phyloP scores from a whole-genome alignment of 2,113 vertebrate genomes.

The rabbit (Oryctolagus cuniculus) region DNA sequence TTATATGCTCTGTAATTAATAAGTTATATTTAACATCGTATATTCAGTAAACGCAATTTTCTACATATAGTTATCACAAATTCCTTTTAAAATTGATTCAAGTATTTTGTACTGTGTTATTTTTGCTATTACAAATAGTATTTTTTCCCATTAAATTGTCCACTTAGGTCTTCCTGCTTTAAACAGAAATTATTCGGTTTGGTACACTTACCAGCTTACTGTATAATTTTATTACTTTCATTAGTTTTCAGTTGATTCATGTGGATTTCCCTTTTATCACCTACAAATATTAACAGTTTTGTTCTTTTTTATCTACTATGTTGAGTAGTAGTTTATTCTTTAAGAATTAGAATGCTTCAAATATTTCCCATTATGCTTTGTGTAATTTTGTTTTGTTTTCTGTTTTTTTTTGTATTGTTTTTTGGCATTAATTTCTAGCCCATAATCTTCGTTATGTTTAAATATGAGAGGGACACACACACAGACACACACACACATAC shows the following conservation, averaged over 20 bases:
- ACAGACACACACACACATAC: too few relatives aligned
- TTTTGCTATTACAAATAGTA: not conserved
- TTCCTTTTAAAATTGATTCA: not conserved
- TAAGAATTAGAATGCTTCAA: not conserved
- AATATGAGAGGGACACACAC: not conserved
- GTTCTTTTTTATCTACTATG: not conserved
- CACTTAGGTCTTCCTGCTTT: not conserved
- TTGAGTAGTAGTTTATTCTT: not conserved
- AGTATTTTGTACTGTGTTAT: not conserved
- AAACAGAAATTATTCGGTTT: not conserved
- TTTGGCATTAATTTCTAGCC: too few relatives aligned
- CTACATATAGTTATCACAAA: not conserved
- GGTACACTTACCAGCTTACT: not conserved
- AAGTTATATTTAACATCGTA: not conserved
- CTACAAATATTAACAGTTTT: not conserved
- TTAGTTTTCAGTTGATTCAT: not conserved
- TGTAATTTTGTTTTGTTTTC: not conserved
- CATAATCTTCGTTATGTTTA: not conserved
- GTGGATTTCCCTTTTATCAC: constrained; percentile 20
- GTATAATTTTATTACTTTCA: not conserved
- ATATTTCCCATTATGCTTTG: not conserved
- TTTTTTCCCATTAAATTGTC: not conserved
- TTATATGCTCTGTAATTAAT: not conserved
- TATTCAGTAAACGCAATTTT: constrained; percentile 5
- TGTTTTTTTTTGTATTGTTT: not conserved